Evolutionary conservation across 2,113 vertebrate genomes (phyloP), one percentile per base, ranked within the genome.

Genomic region (Lophochroa leadbeateri): DNA sequence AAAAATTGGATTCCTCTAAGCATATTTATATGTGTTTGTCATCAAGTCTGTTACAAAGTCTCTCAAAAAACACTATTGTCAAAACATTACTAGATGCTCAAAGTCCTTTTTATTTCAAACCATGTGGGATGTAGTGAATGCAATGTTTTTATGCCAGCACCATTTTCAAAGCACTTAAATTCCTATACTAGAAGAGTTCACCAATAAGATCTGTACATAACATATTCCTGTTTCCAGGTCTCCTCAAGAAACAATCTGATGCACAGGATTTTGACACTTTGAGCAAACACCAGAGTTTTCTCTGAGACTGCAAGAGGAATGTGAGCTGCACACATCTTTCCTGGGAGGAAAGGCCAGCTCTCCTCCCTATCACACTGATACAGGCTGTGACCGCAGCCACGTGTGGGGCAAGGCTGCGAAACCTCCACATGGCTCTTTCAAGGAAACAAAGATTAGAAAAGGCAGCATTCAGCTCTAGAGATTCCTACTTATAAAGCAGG

Each of bases 11-110:
- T 31, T 89, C 14, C 46, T 61, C 53, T 61, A 13, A 1, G 1
- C 58, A 78, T 67, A 76, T 79, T 76, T 43, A 76, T 82, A 33
- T 85, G 20, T 21, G 71, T 92, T 76, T 92, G 71, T 44, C 65
- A 89, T 57, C 69, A 77, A 46, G 79, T 17, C 80, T 21, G 21
- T 37, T 58, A 27, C 1, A n/a, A 87, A 84, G 55, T 28, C 33
- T 84, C 47, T 41, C 52, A 24, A 61, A 89, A 91, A 69, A 6
- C n/a, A 50, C 41, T 53, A 46, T 28, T 89, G 65, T 76, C 83
- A 96, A 89, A 93, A 69, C 29, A 53, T 35, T 79, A 29, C 74
- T 53, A 15, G n/a, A 14, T 16, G n/a, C 64, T 81, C 3, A 0
- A 76, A 67, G 44, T 37, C 44, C 31, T 81, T 71, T 95, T 76